phyloP scores from a whole-genome alignment of 1,140 invertebrate genomes.

The Heliconius himera region DNA sequence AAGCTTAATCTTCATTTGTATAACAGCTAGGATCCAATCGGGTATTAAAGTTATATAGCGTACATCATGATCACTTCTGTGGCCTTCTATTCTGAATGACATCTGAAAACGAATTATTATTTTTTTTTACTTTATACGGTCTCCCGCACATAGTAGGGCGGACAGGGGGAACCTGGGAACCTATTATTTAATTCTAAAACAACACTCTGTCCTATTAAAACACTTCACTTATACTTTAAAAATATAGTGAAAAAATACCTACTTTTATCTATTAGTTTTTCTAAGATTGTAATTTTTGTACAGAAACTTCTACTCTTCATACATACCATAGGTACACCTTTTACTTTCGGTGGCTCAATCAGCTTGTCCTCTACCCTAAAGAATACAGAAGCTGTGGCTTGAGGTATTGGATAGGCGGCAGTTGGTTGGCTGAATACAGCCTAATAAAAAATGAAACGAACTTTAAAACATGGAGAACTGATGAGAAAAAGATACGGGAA shows the following conservation, averaged over 20 bases:
- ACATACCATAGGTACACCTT: slow-evolving; percentile 50
- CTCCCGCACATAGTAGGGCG: no score
- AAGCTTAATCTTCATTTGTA: slow-evolving; percentile 65
- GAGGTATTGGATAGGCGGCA: slow-evolving; percentile 60
- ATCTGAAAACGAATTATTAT: slow-evolving; percentile 48
- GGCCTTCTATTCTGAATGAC: slow-evolving; percentile 60
- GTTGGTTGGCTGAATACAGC: slow-evolving; percentile 69
- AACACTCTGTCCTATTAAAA: no score
- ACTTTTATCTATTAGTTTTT: no score
- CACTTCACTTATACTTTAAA: no score
- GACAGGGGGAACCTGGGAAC: no score
- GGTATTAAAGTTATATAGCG: slow-evolving; percentile 49
- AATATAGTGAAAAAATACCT: no score
- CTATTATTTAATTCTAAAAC: no score
- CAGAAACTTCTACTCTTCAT: neutral
- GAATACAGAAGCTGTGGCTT: slow-evolving; percentile 63
- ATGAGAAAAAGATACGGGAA: neutral
- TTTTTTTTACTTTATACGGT: no score
- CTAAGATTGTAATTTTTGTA: no score
- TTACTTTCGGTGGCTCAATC: slow-evolving; percentile 45
- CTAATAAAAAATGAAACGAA: slow-evolving; percentile 33
- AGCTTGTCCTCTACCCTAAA: slow-evolving; percentile 64
- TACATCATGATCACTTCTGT: slow-evolving; percentile 57
- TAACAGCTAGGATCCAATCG: slow-evolving; percentile 61
- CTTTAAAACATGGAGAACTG: no score